phyloP scores from a whole-genome alignment of 2,888 invertebrate species.

The Charanyca ferruginea region DNA sequence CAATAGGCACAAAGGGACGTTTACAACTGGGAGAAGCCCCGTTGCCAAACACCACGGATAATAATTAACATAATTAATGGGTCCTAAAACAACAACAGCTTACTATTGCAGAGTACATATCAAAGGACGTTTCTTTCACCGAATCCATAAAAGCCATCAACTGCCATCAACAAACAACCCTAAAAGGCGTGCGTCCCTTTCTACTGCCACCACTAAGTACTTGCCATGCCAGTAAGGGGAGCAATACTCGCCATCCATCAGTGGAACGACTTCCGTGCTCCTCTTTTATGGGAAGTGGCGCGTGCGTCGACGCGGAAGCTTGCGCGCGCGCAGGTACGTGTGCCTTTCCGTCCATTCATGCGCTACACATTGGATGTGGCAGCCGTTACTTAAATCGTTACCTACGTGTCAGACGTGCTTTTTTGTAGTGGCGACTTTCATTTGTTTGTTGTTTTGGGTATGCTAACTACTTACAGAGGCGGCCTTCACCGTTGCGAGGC shows the following conservation, averaged over 20 bases:
- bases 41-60: no score
- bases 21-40: no score
- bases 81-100: no score
- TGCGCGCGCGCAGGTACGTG: constrained; percentile 49
- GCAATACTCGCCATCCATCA: constrained; percentile 54
- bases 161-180: constrained; percentile 19
- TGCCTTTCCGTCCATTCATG: constrained; percentile 54
- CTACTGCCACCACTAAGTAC: constrained; percentile 38
- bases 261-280: constrained; percentile 69
- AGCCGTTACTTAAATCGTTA: constrained; percentile 18
- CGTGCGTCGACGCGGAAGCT: constrained; percentile 66
- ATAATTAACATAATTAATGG: no score
- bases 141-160: constrained; percentile 21
- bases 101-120: neutral
- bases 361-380: constrained; percentile 46
- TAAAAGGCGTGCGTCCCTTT: constrained; percentile 50
- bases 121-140: constrained; percentile 40
- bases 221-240: constrained; percentile 55
- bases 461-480: neutral
- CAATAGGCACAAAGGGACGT: no score
- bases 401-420: constrained; percentile 2
- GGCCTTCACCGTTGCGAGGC: no score
- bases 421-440: constrained; percentile 28
- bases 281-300: constrained; percentile 71
- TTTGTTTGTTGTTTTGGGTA: constrained; percentile 20